phyloP scores from a whole-genome alignment of 92 coral and sea anemone genomes.

The Heteractis magnifica region DNA sequence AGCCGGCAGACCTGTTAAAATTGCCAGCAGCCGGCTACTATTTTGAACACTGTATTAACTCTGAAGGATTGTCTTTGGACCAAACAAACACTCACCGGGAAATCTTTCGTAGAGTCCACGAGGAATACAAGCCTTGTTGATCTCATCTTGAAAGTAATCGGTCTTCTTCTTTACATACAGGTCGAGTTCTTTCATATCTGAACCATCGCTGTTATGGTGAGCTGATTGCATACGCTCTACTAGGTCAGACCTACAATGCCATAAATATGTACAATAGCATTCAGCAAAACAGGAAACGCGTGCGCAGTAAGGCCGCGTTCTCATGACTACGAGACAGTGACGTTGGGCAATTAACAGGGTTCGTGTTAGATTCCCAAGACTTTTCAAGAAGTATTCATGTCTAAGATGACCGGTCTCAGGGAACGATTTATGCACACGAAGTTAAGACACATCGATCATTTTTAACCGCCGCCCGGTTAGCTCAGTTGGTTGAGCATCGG shows the following conservation, averaged over 20 bases:
- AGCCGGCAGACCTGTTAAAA: not conserved
- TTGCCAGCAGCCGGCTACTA: no score
- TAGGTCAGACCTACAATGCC: conserved; percentile 41
- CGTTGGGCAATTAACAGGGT: not conserved
- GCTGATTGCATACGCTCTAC: conserved; percentile 69
- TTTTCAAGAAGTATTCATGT: not conserved
- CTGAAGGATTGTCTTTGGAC: not conserved
- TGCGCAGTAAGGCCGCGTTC: not conserved
- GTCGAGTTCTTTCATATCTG: conserved; percentile 94
- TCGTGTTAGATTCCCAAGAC: not conserved
- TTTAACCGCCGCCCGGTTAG: no score
- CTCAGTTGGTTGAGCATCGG: no score
- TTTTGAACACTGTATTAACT: not conserved
- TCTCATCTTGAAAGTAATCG: conserved; percentile 83
- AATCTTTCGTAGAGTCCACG: conserved; percentile 78
- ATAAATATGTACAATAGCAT: no score
- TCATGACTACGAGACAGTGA: not conserved
- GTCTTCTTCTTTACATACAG: conserved; percentile 86
- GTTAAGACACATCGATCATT: no score
- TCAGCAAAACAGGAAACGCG: not conserved
- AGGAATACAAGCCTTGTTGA: conserved; percentile 90
- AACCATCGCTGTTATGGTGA: conserved; percentile 81
- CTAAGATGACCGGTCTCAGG: no score
- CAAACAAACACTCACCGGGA: conserved; percentile 34
- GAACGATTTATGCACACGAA: no score